A percentile compares a stretch with the other conserved stretches of the same genome.
These are phyloP conservation scores for Pristionchus entomophagus DNA, from an alignment of 2,888 invertebrate species.

Conservation along the genomic window DNA sequence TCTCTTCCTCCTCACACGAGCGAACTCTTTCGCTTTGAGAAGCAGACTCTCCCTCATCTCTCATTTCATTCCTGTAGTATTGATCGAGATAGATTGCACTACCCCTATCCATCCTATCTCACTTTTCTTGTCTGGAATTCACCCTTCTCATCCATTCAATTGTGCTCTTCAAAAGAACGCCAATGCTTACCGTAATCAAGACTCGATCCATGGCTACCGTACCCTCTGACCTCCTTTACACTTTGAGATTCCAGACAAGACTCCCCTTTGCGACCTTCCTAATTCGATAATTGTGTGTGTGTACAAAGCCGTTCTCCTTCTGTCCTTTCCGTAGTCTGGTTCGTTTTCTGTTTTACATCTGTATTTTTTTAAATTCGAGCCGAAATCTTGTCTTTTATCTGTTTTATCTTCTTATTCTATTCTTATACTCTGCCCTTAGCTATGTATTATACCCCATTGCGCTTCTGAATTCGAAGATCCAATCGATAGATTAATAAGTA, in stretches of 20 bases:
- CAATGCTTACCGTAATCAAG: constrained; percentile 35
- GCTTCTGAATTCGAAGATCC: constrained; percentile 33
- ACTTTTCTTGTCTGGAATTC: constrained; percentile 22
- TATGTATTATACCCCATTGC: constrained; percentile 23
- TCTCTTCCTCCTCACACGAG: background rate
- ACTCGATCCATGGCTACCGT: constrained; percentile 29
- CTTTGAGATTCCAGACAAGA: constrained; percentile 14
- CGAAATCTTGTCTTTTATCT: constrained; percentile 1
- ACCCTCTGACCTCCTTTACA: constrained; percentile 15
- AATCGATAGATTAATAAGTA: constrained; percentile 15
- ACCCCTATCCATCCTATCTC: background rate
- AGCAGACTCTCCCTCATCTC: background rate
- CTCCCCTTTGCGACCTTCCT: background rate
- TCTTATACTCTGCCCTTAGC: constrained; percentile 1
- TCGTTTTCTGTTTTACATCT: background rate
- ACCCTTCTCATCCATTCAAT: background rate
- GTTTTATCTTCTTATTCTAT: constrained; percentile 19
- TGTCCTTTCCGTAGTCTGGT: background rate
- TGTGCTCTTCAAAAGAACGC: background rate
- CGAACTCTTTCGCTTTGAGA: background rate
- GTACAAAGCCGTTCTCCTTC: constrained; percentile 5
- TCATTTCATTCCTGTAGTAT: constrained; percentile 27
- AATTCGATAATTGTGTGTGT: constrained; percentile 18
- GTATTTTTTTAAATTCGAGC: constrained; percentile 17
- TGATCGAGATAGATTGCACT: background rate